Percentiles rank a stretch among this genome's conserved stretches.
phyloP scores from a whole-genome alignment of 2,888 invertebrate species.

The Tipula unca region DNA sequence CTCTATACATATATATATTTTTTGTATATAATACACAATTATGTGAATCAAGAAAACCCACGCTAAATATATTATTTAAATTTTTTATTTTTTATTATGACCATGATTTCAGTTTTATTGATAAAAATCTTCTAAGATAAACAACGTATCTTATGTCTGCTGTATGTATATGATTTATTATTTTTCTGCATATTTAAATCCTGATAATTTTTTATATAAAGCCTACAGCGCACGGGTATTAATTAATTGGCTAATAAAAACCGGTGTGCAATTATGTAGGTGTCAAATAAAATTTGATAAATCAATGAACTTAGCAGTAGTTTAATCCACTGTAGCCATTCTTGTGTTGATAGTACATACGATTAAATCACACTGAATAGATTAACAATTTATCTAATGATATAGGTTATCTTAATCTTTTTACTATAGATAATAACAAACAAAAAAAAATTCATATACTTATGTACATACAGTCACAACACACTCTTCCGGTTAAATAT shows the following conservation, averaged over 20 bases:
- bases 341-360: background rate
- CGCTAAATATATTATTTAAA: background rate
- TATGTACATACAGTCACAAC: background rate
- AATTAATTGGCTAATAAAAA: background rate
- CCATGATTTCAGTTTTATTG: background rate
- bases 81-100: background rate
- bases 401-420: constrained; percentile 1
- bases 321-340: background rate
- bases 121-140: constrained; percentile 8
- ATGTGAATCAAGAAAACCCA: background rate
- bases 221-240: background rate
- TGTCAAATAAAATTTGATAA: background rate
- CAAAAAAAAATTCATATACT: background rate
- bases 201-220: background rate
- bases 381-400: constrained; percentile 14
- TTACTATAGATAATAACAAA: background rate
- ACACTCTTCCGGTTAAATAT: background rate
- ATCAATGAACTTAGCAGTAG: background rate
- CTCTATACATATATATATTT: too few relatives aligned
- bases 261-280: background rate
- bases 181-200: background rate
- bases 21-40: background rate
- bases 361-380: background rate
- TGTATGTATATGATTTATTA: background rate
- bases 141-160: background rate